Conservation (phyloP, 2,797 vertebrate species). For the Gallinago solitaria region DNA sequence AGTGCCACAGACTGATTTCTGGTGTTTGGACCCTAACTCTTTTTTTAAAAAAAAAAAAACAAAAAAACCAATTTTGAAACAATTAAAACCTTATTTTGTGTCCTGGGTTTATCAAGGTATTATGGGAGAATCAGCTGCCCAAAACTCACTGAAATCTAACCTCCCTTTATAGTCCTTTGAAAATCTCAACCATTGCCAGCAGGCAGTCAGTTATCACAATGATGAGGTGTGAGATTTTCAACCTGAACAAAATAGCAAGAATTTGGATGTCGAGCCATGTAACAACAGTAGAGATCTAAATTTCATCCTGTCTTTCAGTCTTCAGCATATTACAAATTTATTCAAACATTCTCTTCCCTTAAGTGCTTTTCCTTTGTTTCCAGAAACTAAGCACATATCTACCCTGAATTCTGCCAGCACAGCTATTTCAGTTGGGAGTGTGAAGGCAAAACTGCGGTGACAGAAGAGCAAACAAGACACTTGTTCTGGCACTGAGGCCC, state of each 20-base stretch:
- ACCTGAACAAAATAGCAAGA: not conserved
- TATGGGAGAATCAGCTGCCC: not conserved
- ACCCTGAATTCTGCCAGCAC: conserved; percentile 24
- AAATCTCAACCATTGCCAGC: not conserved
- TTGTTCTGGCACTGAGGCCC: conserved; percentile 32
- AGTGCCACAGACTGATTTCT: not conserved
- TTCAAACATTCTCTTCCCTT: conserved; percentile 27
- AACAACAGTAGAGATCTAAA: conserved; percentile 3
- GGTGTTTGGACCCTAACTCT: not conserved
- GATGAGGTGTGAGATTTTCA: not conserved
- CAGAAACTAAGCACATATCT: conserved; percentile 3
- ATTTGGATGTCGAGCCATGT: not conserved
- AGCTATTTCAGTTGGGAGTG: conserved; percentile 50
- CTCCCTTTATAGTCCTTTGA: not conserved
- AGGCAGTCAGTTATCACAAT: not conserved
- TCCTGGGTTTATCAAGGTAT: not conserved
- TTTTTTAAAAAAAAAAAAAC: too few species aligned
- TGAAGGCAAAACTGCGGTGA: conserved; percentile 40
- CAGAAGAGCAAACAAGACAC: conserved; percentile 52
- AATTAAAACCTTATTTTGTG: not conserved
- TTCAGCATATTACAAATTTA: conserved; percentile 15
- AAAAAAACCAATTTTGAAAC: not conserved
- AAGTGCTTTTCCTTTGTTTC: conserved; percentile 57
- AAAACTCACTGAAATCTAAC: not conserved
- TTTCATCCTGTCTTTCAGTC: conserved; percentile 25